These are phyloP conservation scores for Parthenolecanium corni DNA, from an alignment of 2,888 invertebrate genomes.

Conservation along the genomic window DNA sequence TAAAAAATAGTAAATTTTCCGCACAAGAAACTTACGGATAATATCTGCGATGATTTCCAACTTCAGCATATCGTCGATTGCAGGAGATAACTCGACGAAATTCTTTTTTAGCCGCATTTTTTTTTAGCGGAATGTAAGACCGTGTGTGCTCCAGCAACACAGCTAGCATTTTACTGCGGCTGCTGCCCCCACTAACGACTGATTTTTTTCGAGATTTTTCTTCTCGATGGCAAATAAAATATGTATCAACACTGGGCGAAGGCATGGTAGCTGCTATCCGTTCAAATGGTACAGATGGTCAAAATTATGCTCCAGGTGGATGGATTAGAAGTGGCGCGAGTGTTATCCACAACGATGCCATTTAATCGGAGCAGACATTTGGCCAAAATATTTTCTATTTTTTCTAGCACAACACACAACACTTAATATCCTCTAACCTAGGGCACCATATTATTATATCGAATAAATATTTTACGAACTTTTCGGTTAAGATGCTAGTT, in stretches of 20 bases:
- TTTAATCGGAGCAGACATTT: no score
- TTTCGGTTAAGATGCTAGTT: no score
- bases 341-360: no score
- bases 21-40: constrained; percentile 15
- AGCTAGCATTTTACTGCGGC: constrained; percentile 10
- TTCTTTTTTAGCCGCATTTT: constrained; percentile 8
- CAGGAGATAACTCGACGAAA: constrained; percentile 9
- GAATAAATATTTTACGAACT: no score
- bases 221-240: constrained; percentile 5
- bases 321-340: no score
- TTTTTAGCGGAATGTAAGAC: constrained; percentile 24
- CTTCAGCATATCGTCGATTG: constrained; percentile 23
- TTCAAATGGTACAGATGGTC: no score
- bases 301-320: no score
- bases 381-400: no score
- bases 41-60: constrained; percentile 9
- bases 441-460: no score
- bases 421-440: no score
- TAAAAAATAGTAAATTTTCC: not conserved
- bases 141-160: constrained; percentile 19
- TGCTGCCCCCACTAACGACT: not conserved
- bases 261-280: constrained; percentile 1
- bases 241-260: constrained; percentile 16
- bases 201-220: constrained; percentile 16
- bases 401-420: no score